Percentiles rank a stretch among this genome's conserved stretches.
Conservation (phyloP, 53 echinoderm and acorn worm genomes). For the Astropecten irregularis region DNA sequence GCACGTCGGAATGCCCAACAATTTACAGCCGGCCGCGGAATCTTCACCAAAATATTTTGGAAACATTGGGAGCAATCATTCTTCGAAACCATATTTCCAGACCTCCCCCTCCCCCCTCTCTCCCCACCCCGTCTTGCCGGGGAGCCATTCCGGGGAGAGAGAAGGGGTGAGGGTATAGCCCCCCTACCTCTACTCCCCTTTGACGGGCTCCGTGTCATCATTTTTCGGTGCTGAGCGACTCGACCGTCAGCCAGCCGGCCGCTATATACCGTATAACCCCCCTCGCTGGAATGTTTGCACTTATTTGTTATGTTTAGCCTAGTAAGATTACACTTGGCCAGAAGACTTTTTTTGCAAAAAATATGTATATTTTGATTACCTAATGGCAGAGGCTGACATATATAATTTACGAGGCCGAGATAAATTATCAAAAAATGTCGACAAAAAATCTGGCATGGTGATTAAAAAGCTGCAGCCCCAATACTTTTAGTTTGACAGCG, state of each 20-base stretch:
- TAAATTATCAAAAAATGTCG: conserved; percentile 51
- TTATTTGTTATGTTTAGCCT: conserved; percentile 76
- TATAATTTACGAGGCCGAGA: conserved; percentile 69
- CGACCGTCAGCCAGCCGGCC: background rate
- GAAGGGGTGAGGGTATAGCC: too few relatives aligned
- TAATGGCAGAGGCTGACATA: conserved; percentile 74
- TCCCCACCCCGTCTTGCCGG: background rate
- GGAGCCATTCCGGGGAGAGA: too few relatives aligned
- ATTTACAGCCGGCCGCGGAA: conserved; percentile 50
- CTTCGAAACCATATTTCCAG: conserved; percentile 43
- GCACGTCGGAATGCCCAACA: conserved; percentile 50
- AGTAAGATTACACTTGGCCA: conserved; percentile 45
- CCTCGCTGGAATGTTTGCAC: conserved; percentile 66
- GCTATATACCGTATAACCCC: too few relatives aligned
- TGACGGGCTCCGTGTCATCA: background rate
- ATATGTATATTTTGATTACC: conserved; percentile 80
- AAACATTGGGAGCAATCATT: conserved; percentile 56
- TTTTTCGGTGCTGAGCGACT: conserved; percentile 12
- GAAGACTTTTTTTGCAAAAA: conserved; percentile 22
- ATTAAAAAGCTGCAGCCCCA: conserved; percentile 9
- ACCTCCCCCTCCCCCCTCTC: background rate
- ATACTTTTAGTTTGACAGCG: background rate
- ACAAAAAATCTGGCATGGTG: conserved; percentile 24
- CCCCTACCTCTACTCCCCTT: too few relatives aligned
- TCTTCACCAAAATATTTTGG: conserved; percentile 60